Base-by-base conservation (phyloP, 1,140 invertebrate species). In the Eubasilissa regina region DNA sequence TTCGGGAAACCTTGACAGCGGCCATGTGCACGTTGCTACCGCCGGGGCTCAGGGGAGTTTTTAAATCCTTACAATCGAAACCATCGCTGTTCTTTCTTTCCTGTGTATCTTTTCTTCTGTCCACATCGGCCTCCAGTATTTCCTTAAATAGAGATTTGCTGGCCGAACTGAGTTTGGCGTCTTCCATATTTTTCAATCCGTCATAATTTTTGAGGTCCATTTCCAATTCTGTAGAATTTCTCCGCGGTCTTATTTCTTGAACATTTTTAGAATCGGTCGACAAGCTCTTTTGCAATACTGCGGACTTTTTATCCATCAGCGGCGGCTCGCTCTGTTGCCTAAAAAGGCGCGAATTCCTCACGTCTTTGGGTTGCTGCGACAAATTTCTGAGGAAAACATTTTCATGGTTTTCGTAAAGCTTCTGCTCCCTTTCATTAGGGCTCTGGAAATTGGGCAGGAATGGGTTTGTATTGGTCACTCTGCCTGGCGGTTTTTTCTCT, bases 361-460 rank as follows among this genome's bases (percentile, higher is more conserved):
- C n/a, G 60, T 89, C 87, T 79, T 88, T 89, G 0, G 87, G 87
- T 56, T 88, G 87, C 51, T 89, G 88, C 0, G 88, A 89, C 7
- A 88, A 85, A 75, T 89, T 89, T n/a, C 87, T 83, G 0, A 88
- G 84, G 80, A 89, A 89, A 6, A 89, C 64, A 47, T 89, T 89
- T 77, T 89, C 89, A 83, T 89, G 88, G 83, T 89, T 89, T 60
- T 89, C 88, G 81, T 89, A 89, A 0, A 88, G 79, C 0, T 86
- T 85, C 15, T 85, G 81, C 51, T 89, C 87, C 11, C 82, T 47
- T 7, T 84, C 80, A 47, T 87, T 83, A 25, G 85, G 84, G 21
- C 86, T 43, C 25, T 79, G 74, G 72, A 82, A 82, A 56, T 82
- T 82, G 11, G 81, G 81, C 44, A 82, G 47, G 70, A 82, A 82